Conservation (phyloP, 2,888 invertebrate genomes). For the Drosophila paramelanica region DNA sequence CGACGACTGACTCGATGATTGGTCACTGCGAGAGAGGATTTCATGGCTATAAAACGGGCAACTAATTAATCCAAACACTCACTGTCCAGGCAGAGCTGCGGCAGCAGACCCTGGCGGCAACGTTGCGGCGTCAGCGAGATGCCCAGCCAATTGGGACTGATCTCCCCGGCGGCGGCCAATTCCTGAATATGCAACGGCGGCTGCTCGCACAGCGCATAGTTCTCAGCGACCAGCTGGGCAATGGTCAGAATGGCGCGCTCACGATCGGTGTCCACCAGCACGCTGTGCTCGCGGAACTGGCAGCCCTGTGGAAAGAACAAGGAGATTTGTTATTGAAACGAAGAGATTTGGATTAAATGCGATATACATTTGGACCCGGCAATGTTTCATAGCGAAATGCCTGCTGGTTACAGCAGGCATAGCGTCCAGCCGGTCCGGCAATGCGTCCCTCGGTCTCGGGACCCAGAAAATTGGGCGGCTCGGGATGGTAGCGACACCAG, state of each 20-base stretch:
- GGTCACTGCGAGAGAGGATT: constrained; percentile 54
- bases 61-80: constrained; percentile 13
- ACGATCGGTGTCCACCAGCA: constrained; percentile 88
- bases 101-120: constrained; percentile 83
- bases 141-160: constrained; percentile 81
- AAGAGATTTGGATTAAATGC: too few species aligned
- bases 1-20: constrained; percentile 69
- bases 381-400: constrained; percentile 87
- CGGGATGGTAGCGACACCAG: constrained; percentile 94
- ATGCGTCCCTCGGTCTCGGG: constrained; percentile 87
- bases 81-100: constrained; percentile 79
- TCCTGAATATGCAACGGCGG: constrained; percentile 76
- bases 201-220: constrained; percentile 80
- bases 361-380: constrained; percentile 83
- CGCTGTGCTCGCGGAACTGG: constrained; percentile 90
- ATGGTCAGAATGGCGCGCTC: constrained; percentile 88
- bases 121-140: constrained; percentile 83
- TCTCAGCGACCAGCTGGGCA: constrained; percentile 83
- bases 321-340: neutral
- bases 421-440: constrained; percentile 90
- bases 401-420: constrained; percentile 95
- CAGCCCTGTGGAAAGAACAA: constrained; percentile 87
- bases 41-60: neutral
- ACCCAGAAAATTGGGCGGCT: constrained; percentile 91
- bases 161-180: constrained; percentile 61